These are phyloP conservation scores for Rallus limicola DNA, from an alignment of 2,113 vertebrate species.

Conservation along the genomic window DNA sequence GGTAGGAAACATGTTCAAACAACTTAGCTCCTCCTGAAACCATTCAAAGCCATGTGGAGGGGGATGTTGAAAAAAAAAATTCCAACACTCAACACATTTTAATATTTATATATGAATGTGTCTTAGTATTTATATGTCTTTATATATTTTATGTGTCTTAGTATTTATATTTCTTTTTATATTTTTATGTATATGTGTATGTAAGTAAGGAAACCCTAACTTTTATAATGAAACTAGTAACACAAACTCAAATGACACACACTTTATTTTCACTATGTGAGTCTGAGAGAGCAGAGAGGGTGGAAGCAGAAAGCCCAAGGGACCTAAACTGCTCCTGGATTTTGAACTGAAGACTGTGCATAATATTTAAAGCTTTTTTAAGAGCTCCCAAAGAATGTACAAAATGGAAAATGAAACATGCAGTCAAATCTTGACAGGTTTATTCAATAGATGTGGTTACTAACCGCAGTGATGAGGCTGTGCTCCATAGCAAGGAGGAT, in stretches of 20 bases:
- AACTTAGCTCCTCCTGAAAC: background rate
- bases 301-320: background rate
- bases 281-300: background rate
- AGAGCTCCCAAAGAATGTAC: background rate
- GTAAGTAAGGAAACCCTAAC: background rate
- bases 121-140: background rate
- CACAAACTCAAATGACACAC: background rate
- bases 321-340: background rate
- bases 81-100: background rate
- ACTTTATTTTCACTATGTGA: background rate
- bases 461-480: background rate
- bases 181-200: background rate
- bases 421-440: background rate
- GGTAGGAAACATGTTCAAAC: background rate
- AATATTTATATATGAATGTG: background rate
- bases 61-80: rapidly evolving
- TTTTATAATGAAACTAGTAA: background rate
- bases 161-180: background rate
- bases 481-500: background rate
- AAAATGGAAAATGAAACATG: background rate
- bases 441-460: background rate
- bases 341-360: background rate
- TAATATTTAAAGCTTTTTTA: background rate
- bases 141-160: background rate
- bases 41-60: background rate